These are phyloP conservation scores for Drosophila mayri DNA, from an alignment of 1,140 invertebrate species.

Conservation along the genomic window DNA sequence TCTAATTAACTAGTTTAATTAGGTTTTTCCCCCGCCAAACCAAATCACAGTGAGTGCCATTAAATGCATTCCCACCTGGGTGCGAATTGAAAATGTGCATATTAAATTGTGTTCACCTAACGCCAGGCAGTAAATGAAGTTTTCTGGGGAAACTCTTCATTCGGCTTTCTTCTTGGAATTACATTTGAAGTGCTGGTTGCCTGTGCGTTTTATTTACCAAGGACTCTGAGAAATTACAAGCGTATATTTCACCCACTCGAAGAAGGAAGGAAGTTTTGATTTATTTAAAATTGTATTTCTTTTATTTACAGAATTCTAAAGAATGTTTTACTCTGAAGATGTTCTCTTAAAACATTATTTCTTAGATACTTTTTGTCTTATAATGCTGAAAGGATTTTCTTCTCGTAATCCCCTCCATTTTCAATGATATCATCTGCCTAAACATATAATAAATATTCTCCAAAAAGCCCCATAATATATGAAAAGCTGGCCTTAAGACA, in stretches of 20 bases:
- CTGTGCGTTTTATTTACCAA: neutral
- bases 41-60: constrained; percentile 18
- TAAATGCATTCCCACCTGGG: constrained; percentile 18
- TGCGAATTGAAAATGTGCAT: constrained; percentile 29
- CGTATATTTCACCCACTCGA: neutral
- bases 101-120: constrained; percentile 12
- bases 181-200: constrained; percentile 7
- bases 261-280: neutral
- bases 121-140: constrained; percentile 13
- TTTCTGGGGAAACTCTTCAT: constrained; percentile 7
- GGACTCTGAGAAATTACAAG: neutral
- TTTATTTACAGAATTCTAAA: neutral
- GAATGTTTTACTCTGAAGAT: neutral
- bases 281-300: too few relatives aligned
- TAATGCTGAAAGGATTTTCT: neutral
- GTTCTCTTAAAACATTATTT: neutral
- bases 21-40: neutral
- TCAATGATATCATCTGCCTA: constrained; percentile 7
- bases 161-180: constrained; percentile 24
- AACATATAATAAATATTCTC: neutral
- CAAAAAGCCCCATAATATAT: neutral
- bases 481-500: neutral
- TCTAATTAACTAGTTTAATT: constrained; percentile 35
- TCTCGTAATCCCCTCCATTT: neutral
- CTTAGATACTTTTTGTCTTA: neutral